Base-by-base conservation (phyloP, 2,888 invertebrate species). In the Hoplodrina ambigua region DNA sequence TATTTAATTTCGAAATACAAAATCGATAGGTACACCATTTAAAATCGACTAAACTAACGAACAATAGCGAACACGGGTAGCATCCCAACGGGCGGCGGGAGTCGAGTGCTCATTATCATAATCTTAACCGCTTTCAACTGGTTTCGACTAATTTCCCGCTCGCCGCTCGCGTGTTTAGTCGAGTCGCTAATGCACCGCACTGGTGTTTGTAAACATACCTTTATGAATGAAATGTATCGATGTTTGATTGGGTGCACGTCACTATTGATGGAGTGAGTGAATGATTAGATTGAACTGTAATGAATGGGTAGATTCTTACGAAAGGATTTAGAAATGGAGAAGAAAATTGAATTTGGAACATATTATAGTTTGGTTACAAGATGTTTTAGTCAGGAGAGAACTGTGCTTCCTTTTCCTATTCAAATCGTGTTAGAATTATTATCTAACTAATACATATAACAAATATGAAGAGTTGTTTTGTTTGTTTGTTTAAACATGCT, bases 61-160 rank as follows among this genome's bases (percentile, higher is more conserved):
- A 83, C 76, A 79, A 82, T 77, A 71, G 75, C 54, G 53, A 80
- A 83, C 75, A 80, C 83, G 78, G 67, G 83, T 84, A 84, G 83
- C 78, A 80, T 84, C 85, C 85, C 85, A 74, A 66, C 74, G 83
- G 83, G 81, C 81, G 78, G 79, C 72, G 65, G 79, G 75, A 84
- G 75, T 83, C 75, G 79, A 84, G 79, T 75, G 72, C 84, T 87
- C 86, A 89, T 91, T 91, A 90, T 81, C 91, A 91, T 91, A 91
- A 91, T 91, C 90, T 91, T 88, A 88, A 88, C 87, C 83, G 81
- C 86, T 88, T 87, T 81, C 72, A 88, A 87, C 87, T 85, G 86
- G 87, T 86, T 88, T 78, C 81, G 75, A 88, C 87, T 90, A 91
- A 90, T 90, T 88, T 88, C 86, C 85, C 85, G 83, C 87, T 86